Evolutionary conservation across 2,888 invertebrate genomes (phyloP).

Genomic region (Oscheius onirici): DNA sequence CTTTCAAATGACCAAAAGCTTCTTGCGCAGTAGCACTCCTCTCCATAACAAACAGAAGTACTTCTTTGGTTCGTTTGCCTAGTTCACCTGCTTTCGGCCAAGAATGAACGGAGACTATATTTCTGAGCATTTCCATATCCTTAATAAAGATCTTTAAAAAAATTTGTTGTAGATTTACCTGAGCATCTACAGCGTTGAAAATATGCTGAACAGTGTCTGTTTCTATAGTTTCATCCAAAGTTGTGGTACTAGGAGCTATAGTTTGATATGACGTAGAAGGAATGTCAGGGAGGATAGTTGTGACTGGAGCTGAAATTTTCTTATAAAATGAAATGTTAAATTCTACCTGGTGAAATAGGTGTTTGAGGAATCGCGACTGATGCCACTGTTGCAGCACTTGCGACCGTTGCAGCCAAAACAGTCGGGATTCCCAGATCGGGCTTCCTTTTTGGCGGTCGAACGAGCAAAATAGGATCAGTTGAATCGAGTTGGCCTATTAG

Average conservation of each 20-base stretch:
- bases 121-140: background rate
- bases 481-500: background rate
- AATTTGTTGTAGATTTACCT: background rate
- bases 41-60: background rate
- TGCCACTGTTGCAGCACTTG: background rate
- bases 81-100: background rate
- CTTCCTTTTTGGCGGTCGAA: background rate
- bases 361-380: background rate
- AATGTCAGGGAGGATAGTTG: background rate
- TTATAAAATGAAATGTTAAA: background rate
- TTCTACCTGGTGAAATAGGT: too few relatives aligned
- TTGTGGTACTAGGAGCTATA: background rate
- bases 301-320: background rate
- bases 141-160: background rate
- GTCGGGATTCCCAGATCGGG: background rate
- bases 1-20: background rate
- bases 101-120: background rate
- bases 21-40: background rate
- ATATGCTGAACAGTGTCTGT: background rate
- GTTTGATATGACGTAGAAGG: background rate
- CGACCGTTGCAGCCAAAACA: background rate
- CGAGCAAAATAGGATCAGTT: background rate
- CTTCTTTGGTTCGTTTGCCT: background rate
- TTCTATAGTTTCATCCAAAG: too few relatives aligned
- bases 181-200: constrained; percentile 1